phyloP scores from a whole-genome alignment of 1,140 invertebrate species.

The Phthorimaea operculella region DNA sequence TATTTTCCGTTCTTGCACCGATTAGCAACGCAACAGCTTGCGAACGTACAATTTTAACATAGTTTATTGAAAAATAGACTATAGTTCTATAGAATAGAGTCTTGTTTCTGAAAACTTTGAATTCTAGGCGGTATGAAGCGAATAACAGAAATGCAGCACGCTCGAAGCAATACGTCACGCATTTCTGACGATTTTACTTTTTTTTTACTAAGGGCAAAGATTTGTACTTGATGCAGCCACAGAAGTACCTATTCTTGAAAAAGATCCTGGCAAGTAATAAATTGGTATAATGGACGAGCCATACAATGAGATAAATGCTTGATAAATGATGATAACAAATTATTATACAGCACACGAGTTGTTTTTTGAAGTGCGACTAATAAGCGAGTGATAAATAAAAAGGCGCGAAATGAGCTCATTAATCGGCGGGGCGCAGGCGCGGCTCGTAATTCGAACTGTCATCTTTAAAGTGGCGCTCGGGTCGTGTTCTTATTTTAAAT shows the following conservation, averaged over 20 bases:
- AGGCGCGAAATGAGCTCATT: constrained; percentile 49
- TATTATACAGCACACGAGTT: background rate
- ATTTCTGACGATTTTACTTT: background rate
- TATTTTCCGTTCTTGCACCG: background rate
- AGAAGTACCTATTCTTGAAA: background rate
- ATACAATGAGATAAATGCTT: background rate
- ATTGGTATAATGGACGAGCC: constrained; percentile 10
- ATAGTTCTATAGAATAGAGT: background rate
- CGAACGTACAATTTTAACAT: background rate
- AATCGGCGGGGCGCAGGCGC: constrained; percentile 22
- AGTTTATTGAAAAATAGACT: background rate
- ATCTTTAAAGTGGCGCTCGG: constrained; percentile 22
- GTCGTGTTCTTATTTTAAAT: background rate
- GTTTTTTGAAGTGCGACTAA: constrained; percentile 22
- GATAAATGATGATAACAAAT: constrained; percentile 1
- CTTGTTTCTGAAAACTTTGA: background rate
- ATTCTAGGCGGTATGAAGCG: background rate
- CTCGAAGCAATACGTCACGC: background rate
- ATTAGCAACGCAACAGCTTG: background rate
- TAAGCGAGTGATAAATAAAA: constrained; percentile 40
- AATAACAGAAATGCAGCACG: background rate
- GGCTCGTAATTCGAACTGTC: constrained; percentile 40
- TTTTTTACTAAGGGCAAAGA: background rate
- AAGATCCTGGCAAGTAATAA: background rate
- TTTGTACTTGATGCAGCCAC: background rate